A percentile compares a stretch with the other conserved stretches of the same genome.
Conservation (phyloP, 2,797 vertebrate genomes). For the Poeciliopsis gracilis region DNA sequence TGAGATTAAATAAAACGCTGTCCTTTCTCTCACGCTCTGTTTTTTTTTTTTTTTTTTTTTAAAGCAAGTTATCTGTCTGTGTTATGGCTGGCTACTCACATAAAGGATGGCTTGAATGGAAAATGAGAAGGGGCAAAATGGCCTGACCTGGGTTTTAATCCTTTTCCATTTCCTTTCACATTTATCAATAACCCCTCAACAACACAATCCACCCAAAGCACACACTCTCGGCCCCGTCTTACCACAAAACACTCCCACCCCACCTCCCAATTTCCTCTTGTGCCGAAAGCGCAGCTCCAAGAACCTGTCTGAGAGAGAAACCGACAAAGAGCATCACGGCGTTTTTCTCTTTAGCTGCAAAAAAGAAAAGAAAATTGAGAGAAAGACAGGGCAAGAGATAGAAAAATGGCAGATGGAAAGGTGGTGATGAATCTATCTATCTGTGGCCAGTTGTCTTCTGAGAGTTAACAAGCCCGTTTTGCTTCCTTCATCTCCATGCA, state of each 20-base stretch:
- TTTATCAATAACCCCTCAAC: conserved; percentile 73
- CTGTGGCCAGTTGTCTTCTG: conserved; percentile 23
- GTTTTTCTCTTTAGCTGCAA: conserved; percentile 72
- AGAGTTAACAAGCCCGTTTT: conserved; percentile 25
- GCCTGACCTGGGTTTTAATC: conserved; percentile 75
- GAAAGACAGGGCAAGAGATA: conserved; percentile 34
- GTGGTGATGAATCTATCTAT: conserved; percentile 44
- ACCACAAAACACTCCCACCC: conserved; percentile 40
- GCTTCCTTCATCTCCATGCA: conserved; percentile 11
- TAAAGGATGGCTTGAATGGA: conserved; percentile 81
- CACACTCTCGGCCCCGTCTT: conserved; percentile 69
- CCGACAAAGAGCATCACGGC: conserved; percentile 5
- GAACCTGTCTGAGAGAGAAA: conserved; percentile 71
- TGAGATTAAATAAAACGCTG: conserved; percentile 94
- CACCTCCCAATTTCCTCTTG: conserved; percentile 34
- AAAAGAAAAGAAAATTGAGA: conserved; percentile 56
- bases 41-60: conserved; percentile 59
- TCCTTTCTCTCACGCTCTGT: conserved; percentile 74
- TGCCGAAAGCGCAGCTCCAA: conserved; percentile 53
- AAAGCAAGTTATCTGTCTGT: conserved; percentile 81
- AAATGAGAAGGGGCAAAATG: conserved; percentile 82
- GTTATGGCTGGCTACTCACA: conserved; percentile 77
- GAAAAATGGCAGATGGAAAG: conserved; percentile 39
- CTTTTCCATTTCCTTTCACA: conserved; percentile 75
- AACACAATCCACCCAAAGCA: conserved; percentile 72